Evolutionary conservation across 2,797 vertebrate genomes (phyloP).

Genomic region (Molossus alvarezi): DNA sequence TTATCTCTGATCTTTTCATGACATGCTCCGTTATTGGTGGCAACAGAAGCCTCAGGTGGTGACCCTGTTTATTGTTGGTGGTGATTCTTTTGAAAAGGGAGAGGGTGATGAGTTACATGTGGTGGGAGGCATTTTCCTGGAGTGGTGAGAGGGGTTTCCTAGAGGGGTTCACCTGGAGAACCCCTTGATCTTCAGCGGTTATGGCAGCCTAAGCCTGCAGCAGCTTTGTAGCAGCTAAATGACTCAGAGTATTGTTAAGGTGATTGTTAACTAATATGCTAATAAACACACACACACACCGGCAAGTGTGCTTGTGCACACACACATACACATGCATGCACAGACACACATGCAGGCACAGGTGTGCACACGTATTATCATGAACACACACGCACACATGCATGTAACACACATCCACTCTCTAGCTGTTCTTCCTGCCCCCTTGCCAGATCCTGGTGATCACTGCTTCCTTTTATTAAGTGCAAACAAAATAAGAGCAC

Average conservation of each 20-base stretch:
- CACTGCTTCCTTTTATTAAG: background rate
- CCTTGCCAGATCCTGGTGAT: background rate
- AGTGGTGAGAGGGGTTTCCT: too few species aligned
- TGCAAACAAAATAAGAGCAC: background rate
- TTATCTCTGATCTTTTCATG: background rate
- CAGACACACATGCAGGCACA: too few species aligned
- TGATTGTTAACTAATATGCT: background rate
- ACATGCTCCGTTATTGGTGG: background rate
- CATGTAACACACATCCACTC: background rate
- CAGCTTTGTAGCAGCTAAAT: background rate
- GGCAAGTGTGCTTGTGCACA: too few species aligned
- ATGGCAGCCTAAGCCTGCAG: background rate
- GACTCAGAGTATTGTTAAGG: background rate
- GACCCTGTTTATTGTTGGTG: background rate
- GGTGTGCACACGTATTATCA: too few species aligned
- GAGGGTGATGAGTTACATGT: rapidly evolving
- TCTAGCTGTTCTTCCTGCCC: background rate
- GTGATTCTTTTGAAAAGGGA: background rate
- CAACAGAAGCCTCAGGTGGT: background rate
- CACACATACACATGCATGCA: too few species aligned
- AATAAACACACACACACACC: background rate
- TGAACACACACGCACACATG: background rate
- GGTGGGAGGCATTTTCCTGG: background rate
- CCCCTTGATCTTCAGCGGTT: background rate
- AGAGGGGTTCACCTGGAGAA: background rate